These are phyloP conservation scores for Lycaena phlaeas DNA, from an alignment of 2,888 invertebrate genomes.

Conservation along the genomic window DNA sequence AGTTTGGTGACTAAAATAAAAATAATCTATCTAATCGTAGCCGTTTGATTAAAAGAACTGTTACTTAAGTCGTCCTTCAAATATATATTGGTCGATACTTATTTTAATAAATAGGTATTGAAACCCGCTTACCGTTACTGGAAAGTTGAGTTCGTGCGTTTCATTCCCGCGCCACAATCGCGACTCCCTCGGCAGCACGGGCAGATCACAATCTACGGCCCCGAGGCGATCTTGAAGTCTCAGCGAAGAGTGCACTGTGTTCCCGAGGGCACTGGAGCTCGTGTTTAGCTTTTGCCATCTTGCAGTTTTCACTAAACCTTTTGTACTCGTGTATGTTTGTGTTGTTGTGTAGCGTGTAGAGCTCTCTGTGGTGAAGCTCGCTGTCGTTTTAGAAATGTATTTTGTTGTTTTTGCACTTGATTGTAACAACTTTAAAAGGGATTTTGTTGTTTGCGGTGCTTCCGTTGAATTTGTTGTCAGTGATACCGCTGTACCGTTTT, in stretches of 20 bases:
- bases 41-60: too few species aligned
- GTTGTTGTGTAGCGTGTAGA: slow-evolving; percentile 40
- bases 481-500: neutral
- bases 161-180: slow-evolving; percentile 81
- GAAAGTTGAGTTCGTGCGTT: slow-evolving; percentile 78
- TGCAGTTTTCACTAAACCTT: slow-evolving; percentile 52
- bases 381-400: too few species aligned
- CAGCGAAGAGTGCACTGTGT: slow-evolving; percentile 47
- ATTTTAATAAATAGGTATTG: too few species aligned
- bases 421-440: neutral
- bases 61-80: too few species aligned
- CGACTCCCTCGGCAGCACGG: slow-evolving; percentile 76
- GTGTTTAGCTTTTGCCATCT: slow-evolving; percentile 57
- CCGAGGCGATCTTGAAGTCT: slow-evolving; percentile 76
- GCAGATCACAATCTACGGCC: slow-evolving; percentile 77
- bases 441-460: neutral
- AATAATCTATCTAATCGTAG: too few species aligned
- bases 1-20: too few species aligned
- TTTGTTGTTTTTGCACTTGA: slow-evolving; percentile 46
- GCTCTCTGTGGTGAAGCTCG: slow-evolving; percentile 39
- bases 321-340: slow-evolving; percentile 48
- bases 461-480: neutral
- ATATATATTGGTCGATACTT: too few species aligned
- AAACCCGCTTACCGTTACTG: slow-evolving; percentile 72
- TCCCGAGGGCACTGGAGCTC: slow-evolving; percentile 45